Base-by-base conservation (phyloP, 2,888 invertebrate genomes). In the Temnothorax unifasciatus region DNA sequence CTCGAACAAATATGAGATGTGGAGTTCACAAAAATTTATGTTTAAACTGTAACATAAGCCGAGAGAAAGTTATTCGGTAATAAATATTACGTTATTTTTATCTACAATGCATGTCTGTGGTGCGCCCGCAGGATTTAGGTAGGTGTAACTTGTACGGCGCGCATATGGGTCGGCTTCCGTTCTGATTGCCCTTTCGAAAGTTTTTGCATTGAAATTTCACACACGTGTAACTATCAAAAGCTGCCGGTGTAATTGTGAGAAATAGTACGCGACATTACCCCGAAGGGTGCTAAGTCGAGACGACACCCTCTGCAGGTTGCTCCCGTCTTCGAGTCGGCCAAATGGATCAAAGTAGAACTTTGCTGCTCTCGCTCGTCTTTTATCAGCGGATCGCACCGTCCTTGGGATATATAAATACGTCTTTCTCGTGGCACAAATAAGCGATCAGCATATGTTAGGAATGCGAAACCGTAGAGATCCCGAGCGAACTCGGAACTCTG, bases 131-230 rank as follows among this genome's bases (percentile, higher is more conserved):
- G 34, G 71, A 79, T 71, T 79, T 79, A 79, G 38, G 3, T 79
- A n/a, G 41, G n/a, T 57, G 47, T 47, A 59, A 59, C 44, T 54
- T 57, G 66, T 66, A n/a, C 29, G 44, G 47, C 57, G 34, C 18
- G 47, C 34, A 59, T 59, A 29, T 29, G 57, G 54, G 54, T 52
- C 89, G 82, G 81, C 79, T 84, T 87, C 85, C 89, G 89, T 87
- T 89, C 87, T 89, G 87, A 89, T 89, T 89, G 87, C 89, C 86
- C 86, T 85, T 89, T 74, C 86, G 82, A 76, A 86, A 87, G 79
- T 89, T 87, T 89, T 85, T 84, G 77, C 84, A 77, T 87, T 82
- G 71, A 83, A 79, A 83, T 52, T 64, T 86, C 50, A 69, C 76
- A 76, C 79, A 69, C 82, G 69, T 68, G 85, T 71, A 66, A 57